A percentile compares a stretch with the other conserved stretches of the same genome.
Conservation (phyloP, 2,888 invertebrate genomes). For the Theodoxus fluviatilis region DNA sequence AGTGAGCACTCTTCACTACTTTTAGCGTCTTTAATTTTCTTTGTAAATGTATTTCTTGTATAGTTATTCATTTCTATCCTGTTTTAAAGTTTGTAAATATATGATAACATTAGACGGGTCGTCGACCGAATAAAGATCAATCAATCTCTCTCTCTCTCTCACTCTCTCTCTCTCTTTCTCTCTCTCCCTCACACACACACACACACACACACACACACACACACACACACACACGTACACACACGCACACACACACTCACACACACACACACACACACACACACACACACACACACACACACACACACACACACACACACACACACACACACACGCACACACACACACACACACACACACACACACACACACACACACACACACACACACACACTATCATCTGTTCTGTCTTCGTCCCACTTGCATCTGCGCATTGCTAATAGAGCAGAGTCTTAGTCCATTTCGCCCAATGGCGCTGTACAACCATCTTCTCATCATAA, state of each 20-base stretch:
- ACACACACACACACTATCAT: background rate
- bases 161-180: background rate
- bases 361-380: slow-evolving; percentile 11
- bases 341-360: slow-evolving; percentile 5
- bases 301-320: slow-evolving; percentile 14
- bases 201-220: slow-evolving; percentile 1
- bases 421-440: too few species aligned
- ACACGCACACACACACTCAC: background rate
- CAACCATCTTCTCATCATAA: too few species aligned
- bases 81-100: too few species aligned
- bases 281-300: slow-evolving; percentile 14
- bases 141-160: slow-evolving; percentile 2
- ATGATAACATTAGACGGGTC: too few species aligned
- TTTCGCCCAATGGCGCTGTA: too few species aligned
- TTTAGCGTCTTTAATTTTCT: too few species aligned
- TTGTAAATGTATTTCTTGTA: too few species aligned
- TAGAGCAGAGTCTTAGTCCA: too few species aligned
- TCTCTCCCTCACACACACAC: background rate
- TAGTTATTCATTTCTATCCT: too few species aligned
- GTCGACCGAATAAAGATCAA: too few species aligned
- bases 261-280: slow-evolving; percentile 7
- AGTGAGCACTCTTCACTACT: too few species aligned
- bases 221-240: slow-evolving; percentile 13
- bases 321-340: slow-evolving; percentile 9
- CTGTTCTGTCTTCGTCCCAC: too few species aligned